Base-by-base conservation (phyloP, 2,888 invertebrate genomes). In the Palloptera scutellata region DNA sequence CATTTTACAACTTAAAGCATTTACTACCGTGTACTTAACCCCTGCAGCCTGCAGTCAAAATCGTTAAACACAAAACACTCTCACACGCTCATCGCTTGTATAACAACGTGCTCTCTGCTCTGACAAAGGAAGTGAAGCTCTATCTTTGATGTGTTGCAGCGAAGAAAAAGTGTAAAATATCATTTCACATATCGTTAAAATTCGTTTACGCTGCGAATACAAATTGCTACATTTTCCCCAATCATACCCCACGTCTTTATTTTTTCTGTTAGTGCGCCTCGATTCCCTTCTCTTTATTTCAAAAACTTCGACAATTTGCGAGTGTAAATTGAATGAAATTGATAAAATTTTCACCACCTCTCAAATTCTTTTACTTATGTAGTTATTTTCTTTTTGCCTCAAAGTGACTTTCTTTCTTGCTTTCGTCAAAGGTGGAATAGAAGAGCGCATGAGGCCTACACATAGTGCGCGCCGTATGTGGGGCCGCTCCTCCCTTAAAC, bases 141-240 rank as follows among this genome's bases (percentile, higher is more conserved):
- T 48, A 48, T 48, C 48, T 48, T 48, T 48, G 48, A 48, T 48
- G 48, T 48, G 48, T 15, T 8, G 13, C 9, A 12, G n/a, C n/a
- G n/a, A n/a, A n/a, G 17, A 59, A 19, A 54, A 40, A 11, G 54
- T 12, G 19, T 45, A 61, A 76, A 78, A 77, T 76, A 77, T 80
- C 74, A 78, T 80, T 80, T 78, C 80, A 80, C 79, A 81, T 81
- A 80, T 80, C 80, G 78, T 80, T 80, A 78, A 78, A 81, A 80
- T 77, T 78, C 80, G 75, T 79, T 80, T 80, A 77, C 76, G 78
- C 76, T 73, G 73, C 73, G 79, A 76, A 81, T 80, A 80, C 78
- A 81, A 81, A 80, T 80, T 81, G 79, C 80, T 76, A 77, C 75
- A 79, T 78, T 79, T 78, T 72, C 77, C 8, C 5, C 13, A 48